Base-by-base conservation (phyloP, 2,888 invertebrate genomes). In the Melinaea marsaeus region DNA sequence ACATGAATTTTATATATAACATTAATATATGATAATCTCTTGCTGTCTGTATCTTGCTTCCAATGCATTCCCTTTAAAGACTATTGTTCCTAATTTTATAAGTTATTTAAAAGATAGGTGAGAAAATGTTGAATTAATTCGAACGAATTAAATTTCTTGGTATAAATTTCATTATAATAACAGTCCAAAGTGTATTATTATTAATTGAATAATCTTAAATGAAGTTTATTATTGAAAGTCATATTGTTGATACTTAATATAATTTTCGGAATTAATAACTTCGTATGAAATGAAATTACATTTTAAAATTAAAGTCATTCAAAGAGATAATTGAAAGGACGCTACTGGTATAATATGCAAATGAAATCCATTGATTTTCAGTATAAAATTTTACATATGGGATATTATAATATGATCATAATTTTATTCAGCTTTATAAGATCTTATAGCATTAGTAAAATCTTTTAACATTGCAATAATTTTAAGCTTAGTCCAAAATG, bases 291-390 rank as follows among this genome's bases (percentile, higher is more conserved):
- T 51, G 9, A 51, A 32, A 51, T 32, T 32, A 51, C 32, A 51
- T 32, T 51, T 51, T 32, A 32, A 51, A 51, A 32, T 51, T 32
- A 51, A 51, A 32, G 51, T 51, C 51, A 0, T 51, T 51, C 32
- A 7, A 32, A 32, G 51, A 51, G 51, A 51, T 51, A 51, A 51
- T 51, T 51, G 22, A 32, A 32, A 51, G 51, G 51, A 51, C 32
- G 51, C 32, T 51, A 9, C 51, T 51, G 51, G 7, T 51, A 51
- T 51, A 32, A 51, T 51, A 51, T 51, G 51, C 32, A 51, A 51
- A 51, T 51, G 51, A 51, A 51, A 51, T 51, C 51, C 9, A 32
- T 7, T 51, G 51, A 51, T 51, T 51, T 51, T 51, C 32, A 51
- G 11, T 51, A 32, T 32, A 32, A 51, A 51, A 51, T 32, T 32